These are phyloP conservation scores for Fulica atra DNA, from an alignment of 2,113 vertebrate genomes.

Conservation along the genomic window DNA sequence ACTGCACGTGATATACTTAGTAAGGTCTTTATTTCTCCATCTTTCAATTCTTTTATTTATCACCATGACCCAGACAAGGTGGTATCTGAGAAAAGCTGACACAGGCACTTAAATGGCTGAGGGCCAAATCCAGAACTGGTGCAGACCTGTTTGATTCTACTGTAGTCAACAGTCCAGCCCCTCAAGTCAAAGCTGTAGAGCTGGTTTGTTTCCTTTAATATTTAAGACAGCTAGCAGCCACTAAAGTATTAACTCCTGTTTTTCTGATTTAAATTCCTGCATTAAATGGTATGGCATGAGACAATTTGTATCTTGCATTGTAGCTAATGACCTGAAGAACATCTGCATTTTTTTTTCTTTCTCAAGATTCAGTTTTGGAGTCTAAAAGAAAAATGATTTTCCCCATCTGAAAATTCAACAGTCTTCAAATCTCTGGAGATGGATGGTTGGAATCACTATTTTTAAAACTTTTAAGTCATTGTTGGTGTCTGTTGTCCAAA, in stretches of 20 bases:
- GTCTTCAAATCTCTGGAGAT: background rate
- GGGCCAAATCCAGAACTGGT: background rate
- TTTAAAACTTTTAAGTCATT: background rate
- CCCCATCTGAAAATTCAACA: background rate
- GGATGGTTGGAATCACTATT: rapidly evolving
- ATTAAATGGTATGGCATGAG: background rate
- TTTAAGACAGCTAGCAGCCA: background rate
- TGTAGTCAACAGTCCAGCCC: background rate
- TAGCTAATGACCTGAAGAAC: background rate
- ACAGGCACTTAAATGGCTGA: background rate
- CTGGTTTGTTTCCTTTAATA: background rate
- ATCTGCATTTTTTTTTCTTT: background rate
- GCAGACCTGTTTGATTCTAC: background rate
- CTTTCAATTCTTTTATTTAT: background rate
- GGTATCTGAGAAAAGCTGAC: background rate
- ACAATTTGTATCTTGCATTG: background rate
- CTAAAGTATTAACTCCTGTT: background rate
- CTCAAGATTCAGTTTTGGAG: background rate
- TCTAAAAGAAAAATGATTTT: background rate
- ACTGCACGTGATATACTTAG: background rate
- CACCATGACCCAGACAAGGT: background rate
- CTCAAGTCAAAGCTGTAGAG: background rate
- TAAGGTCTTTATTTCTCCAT: background rate
- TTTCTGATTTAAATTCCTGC: background rate
- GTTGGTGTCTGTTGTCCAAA: background rate